Conservation (phyloP, 2,797 vertebrate species). For the Mormyrus hasselquistii region DNA sequence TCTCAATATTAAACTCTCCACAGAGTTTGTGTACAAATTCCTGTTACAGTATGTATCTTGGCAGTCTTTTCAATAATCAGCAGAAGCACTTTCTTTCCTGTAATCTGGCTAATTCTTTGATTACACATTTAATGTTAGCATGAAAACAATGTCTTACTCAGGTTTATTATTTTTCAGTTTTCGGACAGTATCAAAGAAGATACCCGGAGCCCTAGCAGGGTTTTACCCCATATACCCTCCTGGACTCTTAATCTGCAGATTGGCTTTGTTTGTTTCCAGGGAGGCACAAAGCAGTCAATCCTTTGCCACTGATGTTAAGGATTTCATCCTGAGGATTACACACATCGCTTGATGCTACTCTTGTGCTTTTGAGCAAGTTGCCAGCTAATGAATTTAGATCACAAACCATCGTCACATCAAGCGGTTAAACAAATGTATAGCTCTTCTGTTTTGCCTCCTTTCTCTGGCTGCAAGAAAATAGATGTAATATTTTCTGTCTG, state of each 20-base stretch:
- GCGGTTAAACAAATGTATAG: neutral
- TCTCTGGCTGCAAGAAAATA: constrained; percentile 17
- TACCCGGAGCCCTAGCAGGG: neutral
- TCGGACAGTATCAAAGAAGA: neutral
- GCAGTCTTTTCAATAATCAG: constrained; percentile 19
- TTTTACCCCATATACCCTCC: neutral
- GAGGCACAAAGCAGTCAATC: neutral
- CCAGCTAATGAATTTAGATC: constrained; percentile 11
- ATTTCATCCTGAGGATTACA: constrained; percentile 8
- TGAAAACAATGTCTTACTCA: neutral
- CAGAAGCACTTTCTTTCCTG: neutral
- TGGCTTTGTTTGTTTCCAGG: neutral
- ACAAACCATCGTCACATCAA: constrained; percentile 7
- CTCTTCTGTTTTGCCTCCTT: neutral
- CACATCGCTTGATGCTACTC: neutral
- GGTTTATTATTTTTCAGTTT: neutral
- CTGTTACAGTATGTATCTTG: constrained; percentile 1
- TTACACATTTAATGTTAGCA: constrained; percentile 12
- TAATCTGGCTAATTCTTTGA: constrained; percentile 23
- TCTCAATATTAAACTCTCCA: constrained; percentile 14
- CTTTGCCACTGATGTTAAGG: constrained; percentile 2
- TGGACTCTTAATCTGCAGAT: constrained; percentile 3
- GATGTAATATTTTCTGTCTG: constrained; percentile 32
- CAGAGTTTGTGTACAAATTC: constrained; percentile 12
- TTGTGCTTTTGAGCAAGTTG: constrained; percentile 7